phyloP scores from a whole-genome alignment of 2,888 invertebrate genomes.

The Nemotelus nigrinus region DNA sequence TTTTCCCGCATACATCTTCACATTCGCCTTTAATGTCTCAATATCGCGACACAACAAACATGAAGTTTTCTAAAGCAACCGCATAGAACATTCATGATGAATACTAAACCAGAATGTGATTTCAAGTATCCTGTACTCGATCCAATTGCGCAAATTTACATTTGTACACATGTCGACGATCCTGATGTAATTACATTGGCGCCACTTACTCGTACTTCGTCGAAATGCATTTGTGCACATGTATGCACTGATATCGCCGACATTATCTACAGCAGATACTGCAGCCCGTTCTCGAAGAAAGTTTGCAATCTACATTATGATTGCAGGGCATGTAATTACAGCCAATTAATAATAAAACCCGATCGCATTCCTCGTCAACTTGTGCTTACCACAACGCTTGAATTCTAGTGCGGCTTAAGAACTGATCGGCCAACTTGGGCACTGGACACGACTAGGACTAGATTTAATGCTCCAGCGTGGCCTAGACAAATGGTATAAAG shows the following conservation, averaged over 20 bases:
- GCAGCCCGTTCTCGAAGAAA: not conserved
- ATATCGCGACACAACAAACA: too few species aligned
- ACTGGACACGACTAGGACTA: conserved; percentile 4
- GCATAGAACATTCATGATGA: too few species aligned
- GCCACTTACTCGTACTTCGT: conserved; percentile 21
- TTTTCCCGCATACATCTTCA: too few species aligned
- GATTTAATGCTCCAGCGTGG: not conserved
- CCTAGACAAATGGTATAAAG: not conserved
- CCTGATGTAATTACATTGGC: conserved; percentile 34
- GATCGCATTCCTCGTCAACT: conserved; percentile 20
- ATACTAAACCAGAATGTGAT: too few species aligned
- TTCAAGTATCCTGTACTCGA: too few species aligned
- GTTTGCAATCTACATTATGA: conserved; percentile 27
- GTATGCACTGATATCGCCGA: not conserved
- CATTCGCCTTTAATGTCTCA: too few species aligned
- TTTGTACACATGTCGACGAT: not conserved
- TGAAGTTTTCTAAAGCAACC: too few species aligned
- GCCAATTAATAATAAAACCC: conserved; percentile 40
- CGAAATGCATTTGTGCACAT: not conserved
- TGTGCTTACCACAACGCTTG: conserved; percentile 14
- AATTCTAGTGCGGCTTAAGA: conserved; percentile 10
- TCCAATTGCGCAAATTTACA: too few species aligned
- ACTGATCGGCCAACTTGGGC: not conserved
- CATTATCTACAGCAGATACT: not conserved
- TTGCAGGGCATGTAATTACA: conserved; percentile 43